A percentile compares a stretch with the other conserved stretches of the same genome.
These are phyloP conservation scores for Sander vitreus DNA, from an alignment of 2,113 vertebrate genomes.

Conservation along the genomic window DNA sequence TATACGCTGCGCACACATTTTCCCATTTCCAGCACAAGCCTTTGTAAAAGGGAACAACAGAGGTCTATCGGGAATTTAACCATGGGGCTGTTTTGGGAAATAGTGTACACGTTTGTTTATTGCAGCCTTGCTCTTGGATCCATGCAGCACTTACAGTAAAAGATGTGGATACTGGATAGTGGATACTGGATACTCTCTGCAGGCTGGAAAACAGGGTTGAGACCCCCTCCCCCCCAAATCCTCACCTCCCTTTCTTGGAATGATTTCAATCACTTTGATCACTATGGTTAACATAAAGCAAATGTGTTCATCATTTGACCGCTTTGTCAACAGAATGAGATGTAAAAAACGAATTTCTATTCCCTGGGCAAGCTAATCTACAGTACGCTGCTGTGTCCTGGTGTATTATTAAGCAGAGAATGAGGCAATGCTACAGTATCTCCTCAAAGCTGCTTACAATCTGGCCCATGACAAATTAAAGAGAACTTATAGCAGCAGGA, in stretches of 20 bases:
- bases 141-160: constrained; percentile 49
- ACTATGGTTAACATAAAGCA: constrained; percentile 35
- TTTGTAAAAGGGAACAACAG: constrained; percentile 66
- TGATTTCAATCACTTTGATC: constrained; percentile 71
- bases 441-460: constrained; percentile 49
- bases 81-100: constrained; percentile 68
- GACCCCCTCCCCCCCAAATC: constrained; percentile 1
- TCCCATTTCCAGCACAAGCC: constrained; percentile 58
- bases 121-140: constrained; percentile 59
- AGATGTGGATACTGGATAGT: constrained; percentile 37
- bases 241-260: constrained; percentile 24
- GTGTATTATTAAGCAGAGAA: constrained; percentile 65
- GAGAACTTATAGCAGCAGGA: constrained; percentile 50
- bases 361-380: constrained; percentile 20
- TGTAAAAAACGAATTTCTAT: constrained; percentile 31
- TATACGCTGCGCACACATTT: constrained; percentile 48
- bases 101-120: constrained; percentile 66
- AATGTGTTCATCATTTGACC: constrained; percentile 51
- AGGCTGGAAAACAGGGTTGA: constrained; percentile 45
- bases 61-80: constrained; percentile 68
- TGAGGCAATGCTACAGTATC: constrained; percentile 52
- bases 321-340: constrained; percentile 31
- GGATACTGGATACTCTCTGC: no score
- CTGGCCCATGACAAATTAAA: constrained; percentile 68
- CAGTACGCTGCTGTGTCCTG: constrained; percentile 19